Conservation (phyloP, 2,797 vertebrate genomes). For the Melanotaenia maccullochi region DNA sequence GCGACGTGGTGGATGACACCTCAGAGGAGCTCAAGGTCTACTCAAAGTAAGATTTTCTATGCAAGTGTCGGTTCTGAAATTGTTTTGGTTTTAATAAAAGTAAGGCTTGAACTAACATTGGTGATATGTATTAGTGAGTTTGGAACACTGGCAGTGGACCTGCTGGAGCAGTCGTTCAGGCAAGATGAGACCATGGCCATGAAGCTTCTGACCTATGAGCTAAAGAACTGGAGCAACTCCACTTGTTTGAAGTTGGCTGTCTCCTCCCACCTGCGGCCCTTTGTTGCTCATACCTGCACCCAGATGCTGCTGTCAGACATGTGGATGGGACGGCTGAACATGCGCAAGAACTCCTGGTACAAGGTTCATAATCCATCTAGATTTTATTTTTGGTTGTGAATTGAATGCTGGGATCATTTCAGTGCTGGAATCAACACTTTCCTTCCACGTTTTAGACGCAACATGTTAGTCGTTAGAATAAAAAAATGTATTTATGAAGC, state of each 20-base stretch:
- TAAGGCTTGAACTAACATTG: neutral
- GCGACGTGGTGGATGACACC: constrained; percentile 97
- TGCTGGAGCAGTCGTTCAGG: constrained; percentile 95
- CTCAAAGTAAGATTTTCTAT: constrained; percentile 87
- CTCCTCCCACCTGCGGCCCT: constrained; percentile 93
- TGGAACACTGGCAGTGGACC: constrained; percentile 94
- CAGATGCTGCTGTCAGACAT: constrained; percentile 98
- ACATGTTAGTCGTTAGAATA: neutral
- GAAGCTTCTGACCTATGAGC: constrained; percentile 97
- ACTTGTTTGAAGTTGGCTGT: constrained; percentile 98
- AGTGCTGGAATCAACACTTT: neutral
- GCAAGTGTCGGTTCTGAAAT: neutral
- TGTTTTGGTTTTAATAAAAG: neutral
- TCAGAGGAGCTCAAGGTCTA: constrained; percentile 97
- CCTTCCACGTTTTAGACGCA: neutral
- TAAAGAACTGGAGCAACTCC: constrained; percentile 99
- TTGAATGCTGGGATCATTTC: neutral
- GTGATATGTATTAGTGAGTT: constrained; percentile 87
- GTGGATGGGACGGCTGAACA: constrained; percentile 99
- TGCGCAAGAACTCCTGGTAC: constrained; percentile 99
- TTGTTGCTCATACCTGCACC: constrained; percentile 97
- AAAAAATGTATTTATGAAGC: neutral
- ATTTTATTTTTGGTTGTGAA: constrained; percentile 51
- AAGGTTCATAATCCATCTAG: constrained; percentile 87
- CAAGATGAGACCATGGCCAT: constrained; percentile 99